Percentiles rank a stretch among this genome's conserved stretches.
These are phyloP conservation scores for Caenorhabditis uteleia DNA, from an alignment of 2,888 invertebrate species.

Conservation along the genomic window DNA sequence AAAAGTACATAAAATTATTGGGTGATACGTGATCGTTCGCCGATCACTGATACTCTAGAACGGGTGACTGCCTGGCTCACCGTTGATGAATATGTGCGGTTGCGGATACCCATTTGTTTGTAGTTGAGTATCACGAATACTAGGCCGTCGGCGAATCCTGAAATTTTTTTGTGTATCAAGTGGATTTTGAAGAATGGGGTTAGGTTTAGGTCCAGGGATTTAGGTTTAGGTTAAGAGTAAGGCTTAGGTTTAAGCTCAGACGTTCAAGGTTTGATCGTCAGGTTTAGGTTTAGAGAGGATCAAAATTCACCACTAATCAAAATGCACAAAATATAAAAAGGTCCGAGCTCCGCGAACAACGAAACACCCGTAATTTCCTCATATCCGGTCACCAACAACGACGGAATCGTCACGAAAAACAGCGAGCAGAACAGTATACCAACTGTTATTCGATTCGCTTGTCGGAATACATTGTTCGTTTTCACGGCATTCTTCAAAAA, in stretches of 20 bases:
- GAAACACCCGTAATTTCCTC: conserved; percentile 32
- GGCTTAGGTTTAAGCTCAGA: too few species aligned
- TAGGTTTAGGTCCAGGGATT: too few species aligned
- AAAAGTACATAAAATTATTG: too few species aligned
- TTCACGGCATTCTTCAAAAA: too few species aligned
- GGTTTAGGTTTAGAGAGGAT: background rate
- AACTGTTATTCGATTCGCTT: conserved; percentile 30
- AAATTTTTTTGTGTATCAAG: too few species aligned
- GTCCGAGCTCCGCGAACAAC: conserved; percentile 29
- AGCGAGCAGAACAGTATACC: conserved; percentile 28
- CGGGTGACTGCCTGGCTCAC: too few species aligned
- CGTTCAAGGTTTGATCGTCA: too few species aligned
- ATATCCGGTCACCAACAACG: conserved; percentile 26
- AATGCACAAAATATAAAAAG: conserved; percentile 35
- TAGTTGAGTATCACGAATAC: background rate
- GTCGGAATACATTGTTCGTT: conserved; percentile 28
- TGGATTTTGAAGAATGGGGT: too few species aligned
- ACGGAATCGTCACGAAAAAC: conserved; percentile 33
- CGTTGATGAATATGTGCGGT: background rate
- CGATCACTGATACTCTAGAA: too few species aligned
- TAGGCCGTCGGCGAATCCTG: background rate
- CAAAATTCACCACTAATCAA: conserved; percentile 24
- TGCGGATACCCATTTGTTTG: background rate
- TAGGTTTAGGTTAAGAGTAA: too few species aligned
- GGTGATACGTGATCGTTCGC: too few species aligned